phyloP scores from a whole-genome alignment of 2,797 vertebrate genomes.

The Diglossa cyanea region DNA sequence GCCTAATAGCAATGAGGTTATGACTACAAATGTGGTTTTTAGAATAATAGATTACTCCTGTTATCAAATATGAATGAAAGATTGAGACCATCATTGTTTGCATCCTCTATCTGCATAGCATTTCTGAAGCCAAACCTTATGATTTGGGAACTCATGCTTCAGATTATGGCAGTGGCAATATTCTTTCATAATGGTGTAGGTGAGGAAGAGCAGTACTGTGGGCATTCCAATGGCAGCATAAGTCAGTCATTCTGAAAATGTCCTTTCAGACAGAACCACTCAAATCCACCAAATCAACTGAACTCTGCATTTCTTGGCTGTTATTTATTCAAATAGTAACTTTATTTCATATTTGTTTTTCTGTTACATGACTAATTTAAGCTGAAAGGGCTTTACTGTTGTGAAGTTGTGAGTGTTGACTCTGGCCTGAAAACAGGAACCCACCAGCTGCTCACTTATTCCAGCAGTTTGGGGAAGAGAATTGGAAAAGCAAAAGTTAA shows the following conservation, averaged over 20 bases:
- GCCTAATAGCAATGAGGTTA: slow-evolving; percentile 11
- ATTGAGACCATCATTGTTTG: slow-evolving; percentile 9
- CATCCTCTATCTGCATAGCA: background rate
- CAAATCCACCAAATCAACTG: background rate
- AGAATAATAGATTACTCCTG: slow-evolving; percentile 30
- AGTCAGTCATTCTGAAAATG: background rate
- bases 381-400: background rate
- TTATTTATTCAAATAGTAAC: background rate
- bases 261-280: background rate
- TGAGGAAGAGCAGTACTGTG: background rate
- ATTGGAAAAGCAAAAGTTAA: background rate
- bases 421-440: background rate
- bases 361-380: background rate
- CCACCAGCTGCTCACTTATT: background rate
- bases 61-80: slow-evolving; percentile 60
- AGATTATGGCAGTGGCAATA: slow-evolving; percentile 4
- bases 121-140: background rate
- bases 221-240: background rate
- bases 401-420: background rate
- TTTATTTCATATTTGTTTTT: background rate
- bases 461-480: background rate
- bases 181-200: slow-evolving; percentile 3
- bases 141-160: background rate
- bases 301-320: background rate
- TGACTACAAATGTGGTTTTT: background rate